Base-by-base conservation (phyloP, 1,140 invertebrate species). In the Branchinecta lindahli region DNA sequence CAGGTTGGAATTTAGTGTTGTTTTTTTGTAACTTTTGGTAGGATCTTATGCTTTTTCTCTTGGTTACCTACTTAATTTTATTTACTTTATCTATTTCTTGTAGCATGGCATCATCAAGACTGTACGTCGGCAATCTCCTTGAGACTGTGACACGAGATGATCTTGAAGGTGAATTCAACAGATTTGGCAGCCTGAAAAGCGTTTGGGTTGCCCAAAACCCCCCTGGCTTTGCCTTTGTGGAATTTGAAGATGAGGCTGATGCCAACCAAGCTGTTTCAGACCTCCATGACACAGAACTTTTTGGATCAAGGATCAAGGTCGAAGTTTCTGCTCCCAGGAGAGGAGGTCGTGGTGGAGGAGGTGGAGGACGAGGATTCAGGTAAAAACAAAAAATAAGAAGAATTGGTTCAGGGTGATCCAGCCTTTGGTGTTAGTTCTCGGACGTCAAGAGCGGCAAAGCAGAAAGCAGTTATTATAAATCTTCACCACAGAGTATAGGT, bases 121-220 rank as follows among this genome's bases (percentile, higher is more conserved):
- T 99, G 0, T 99, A 99, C 79, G 92, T 99, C 15, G 96, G 96
- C 21, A 96, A 97, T 80, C 82, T 99, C 52, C 90, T 91, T 9
- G 91, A 89, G 69, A 91, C 89, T 75, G 91, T 90, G 8, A 92
- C 91, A 68, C 93, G 94, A 81, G 88, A 91, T 79, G 91, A 94
- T 80, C 89, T 94, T 73, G 91, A 94, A 80, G 89, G 88, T 77
- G 87, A 90, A 21, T 98, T 98, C 78, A 86, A 86, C 72, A 94
- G 94, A 82, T 98, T 93, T 82, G 96, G 96, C 1, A 90, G 90
- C 44, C 83, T 98, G 71, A 86, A 90, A 77, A 98, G 96, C 82
- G 94, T 98, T 12, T 98, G 95, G 95, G 94, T 99, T 21, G 94
- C 95, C 0, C 81, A 90, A 76, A 94, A 93, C 79, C 92, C 92